These are phyloP conservation scores for Epinotia bilunana DNA, from an alignment of 2,888 invertebrate species.

Conservation along the genomic window DNA sequence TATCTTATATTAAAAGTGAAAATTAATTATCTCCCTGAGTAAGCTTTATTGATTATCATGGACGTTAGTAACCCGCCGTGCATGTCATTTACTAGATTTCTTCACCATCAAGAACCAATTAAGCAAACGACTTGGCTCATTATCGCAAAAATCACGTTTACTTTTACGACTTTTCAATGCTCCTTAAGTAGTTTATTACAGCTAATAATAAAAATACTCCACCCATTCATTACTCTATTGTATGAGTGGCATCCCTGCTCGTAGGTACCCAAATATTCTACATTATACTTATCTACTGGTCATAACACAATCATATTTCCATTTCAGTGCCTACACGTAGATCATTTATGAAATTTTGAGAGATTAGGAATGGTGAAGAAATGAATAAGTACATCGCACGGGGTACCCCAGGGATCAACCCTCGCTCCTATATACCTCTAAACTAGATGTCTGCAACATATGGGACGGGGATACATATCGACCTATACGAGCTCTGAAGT, in stretches of 20 bases:
- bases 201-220: not conserved
- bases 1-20: not conserved
- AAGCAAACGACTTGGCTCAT: not conserved
- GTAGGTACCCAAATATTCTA: too few relatives aligned
- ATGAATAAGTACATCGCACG: not conserved
- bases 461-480: not conserved
- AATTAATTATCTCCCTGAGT: not conserved
- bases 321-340: too few relatives aligned
- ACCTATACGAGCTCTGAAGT: not conserved
- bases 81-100: conserved; percentile 13
- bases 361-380: not conserved
- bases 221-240: too few relatives aligned
- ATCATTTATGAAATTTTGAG: too few relatives aligned
- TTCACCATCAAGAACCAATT: conserved; percentile 22
- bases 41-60: conserved; percentile 5
- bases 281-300: too few relatives aligned
- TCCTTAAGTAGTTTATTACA: not conserved
- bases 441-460: not conserved
- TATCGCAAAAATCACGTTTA: not conserved
- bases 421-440: not conserved
- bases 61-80: not conserved
- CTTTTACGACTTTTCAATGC: conserved; percentile 6
- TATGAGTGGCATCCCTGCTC: too few relatives aligned
- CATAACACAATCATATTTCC: too few relatives aligned
- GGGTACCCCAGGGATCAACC: not conserved